A percentile compares a stretch with the other conserved stretches of the same genome.
phyloP scores from a whole-genome alignment of 2,113 vertebrate species.

The Pelodiscus sinensis region DNA sequence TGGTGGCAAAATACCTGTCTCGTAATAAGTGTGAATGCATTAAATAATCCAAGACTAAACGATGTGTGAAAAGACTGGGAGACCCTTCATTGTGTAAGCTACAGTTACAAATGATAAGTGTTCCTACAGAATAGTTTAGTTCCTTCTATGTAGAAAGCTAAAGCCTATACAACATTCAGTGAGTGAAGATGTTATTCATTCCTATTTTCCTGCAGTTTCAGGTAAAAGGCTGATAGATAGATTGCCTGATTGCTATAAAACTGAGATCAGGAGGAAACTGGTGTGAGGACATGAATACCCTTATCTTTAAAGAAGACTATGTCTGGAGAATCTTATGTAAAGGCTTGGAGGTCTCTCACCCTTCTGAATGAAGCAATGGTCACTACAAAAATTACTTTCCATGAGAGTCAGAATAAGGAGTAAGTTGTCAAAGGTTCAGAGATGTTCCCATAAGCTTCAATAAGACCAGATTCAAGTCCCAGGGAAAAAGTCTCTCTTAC shows the following conservation, averaged over 20 bases:
- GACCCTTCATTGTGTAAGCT: background rate
- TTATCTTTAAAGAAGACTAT: background rate
- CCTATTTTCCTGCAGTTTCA: background rate
- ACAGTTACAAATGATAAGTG: background rate
- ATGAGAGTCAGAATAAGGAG: background rate
- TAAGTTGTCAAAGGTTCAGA: background rate
- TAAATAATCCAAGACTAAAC: background rate
- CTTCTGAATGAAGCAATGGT: background rate
- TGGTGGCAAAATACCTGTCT: background rate
- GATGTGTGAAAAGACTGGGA: background rate
- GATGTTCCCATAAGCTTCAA: background rate
- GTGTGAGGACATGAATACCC: background rate
- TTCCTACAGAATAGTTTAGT: background rate
- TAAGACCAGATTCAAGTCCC: background rate
- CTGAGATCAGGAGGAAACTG: background rate
- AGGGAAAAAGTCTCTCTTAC: too few relatives aligned
- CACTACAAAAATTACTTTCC: background rate
- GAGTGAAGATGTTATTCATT: background rate
- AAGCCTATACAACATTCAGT: background rate
- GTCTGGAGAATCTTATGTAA: background rate
- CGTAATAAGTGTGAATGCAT: background rate
- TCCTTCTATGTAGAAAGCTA: background rate
- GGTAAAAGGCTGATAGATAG: background rate
- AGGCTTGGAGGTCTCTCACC: background rate
- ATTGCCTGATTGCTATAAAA: background rate